These are phyloP conservation scores for Eleutherodactylus coqui DNA, from an alignment of 2,797 vertebrate species.

Conservation along the genomic window DNA sequence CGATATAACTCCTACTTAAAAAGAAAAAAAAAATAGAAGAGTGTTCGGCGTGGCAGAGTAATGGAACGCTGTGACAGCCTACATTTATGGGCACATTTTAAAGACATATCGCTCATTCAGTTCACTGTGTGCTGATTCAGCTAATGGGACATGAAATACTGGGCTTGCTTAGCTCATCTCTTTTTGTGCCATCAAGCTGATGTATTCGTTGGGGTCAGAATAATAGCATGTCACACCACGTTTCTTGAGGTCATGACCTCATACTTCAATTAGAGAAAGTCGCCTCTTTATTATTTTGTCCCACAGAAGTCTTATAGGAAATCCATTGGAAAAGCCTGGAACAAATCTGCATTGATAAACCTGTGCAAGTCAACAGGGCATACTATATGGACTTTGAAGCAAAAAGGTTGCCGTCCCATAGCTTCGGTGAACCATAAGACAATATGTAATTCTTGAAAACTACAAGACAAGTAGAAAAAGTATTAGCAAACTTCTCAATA, in stretches of 20 bases:
- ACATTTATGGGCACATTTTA: background rate
- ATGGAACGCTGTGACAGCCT: background rate
- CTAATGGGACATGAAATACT: background rate
- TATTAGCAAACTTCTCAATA: too few relatives aligned
- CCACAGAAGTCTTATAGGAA: constrained; percentile 37
- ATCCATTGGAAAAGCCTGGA: constrained; percentile 32
- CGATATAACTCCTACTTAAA: too few relatives aligned
- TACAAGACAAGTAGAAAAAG: too few relatives aligned
- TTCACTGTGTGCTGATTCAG: constrained; percentile 6
- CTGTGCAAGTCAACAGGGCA: too few relatives aligned
- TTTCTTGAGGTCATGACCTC: constrained; percentile 24
- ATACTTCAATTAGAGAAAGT: constrained; percentile 28
- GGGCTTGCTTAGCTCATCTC: background rate
- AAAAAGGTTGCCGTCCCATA: too few relatives aligned
- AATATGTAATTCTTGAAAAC: too few relatives aligned
- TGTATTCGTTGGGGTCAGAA: constrained; percentile 15
- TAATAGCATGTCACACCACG: background rate
- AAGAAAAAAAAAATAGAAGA: too few relatives aligned
- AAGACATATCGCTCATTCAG: constrained; percentile 4
- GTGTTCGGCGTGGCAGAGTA: background rate
- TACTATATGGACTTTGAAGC: too few relatives aligned
- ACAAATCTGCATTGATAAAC: constrained; percentile 38
- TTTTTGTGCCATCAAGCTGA: constrained; percentile 3
- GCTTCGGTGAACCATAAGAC: too few relatives aligned
- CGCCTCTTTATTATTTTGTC: constrained; percentile 35